Base-by-base conservation (phyloP, 2,888 invertebrate species). In the Metacarcinus magister region DNA sequence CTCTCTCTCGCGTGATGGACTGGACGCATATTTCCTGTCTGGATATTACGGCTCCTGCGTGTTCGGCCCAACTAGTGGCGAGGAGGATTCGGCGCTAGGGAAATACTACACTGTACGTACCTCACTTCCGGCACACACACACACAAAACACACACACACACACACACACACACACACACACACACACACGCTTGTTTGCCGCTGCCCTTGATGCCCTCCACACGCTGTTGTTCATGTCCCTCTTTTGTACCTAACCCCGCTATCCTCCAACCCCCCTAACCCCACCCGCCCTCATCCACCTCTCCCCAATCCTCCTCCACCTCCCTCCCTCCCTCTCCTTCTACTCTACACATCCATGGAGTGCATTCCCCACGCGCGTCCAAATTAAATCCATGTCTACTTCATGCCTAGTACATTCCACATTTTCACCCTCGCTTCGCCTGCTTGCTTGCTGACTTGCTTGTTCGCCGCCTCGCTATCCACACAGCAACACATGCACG, bases 1-100 rank as follows among this genome's bases (percentile, higher is more conserved):
- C n/a, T n/a, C 67, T n/a, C 67, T 67, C 67, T n/a, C 23, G 28
- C 67, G 67, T 67, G 67, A 67, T 67, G 67, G 67, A 67, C 67
- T 67, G n/a, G 67, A 19, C 23, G 67, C 67, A 67, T 67, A 67
- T 67, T 67, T 67, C n/a, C 67, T 67, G 67, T 67, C 67, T 67
- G 67, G 67, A 67, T 67, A 67, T 67, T 67, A 67, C 67, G 67
- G 67, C 19, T 67, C 19, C n/a, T 67, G 67, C 67, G 67, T 67
- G 67, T 67, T 67, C 67, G 67, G 67, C 67, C 67, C 67, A 67
- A 67, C 67, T 67, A n/a, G 67, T 67, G 67, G 67, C n/a, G 67
- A n/a, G 67, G 54, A 67, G 67, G 67, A 67, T 67, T 67, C 67
- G 23, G 67, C 67, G 67, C 67, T 67, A 5, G 0, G 67, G 67